Percentiles rank a stretch among this genome's conserved stretches.
These are phyloP conservation scores for Streptopelia turtur DNA, from an alignment of 2,797 vertebrate species.

Conservation along the genomic window DNA sequence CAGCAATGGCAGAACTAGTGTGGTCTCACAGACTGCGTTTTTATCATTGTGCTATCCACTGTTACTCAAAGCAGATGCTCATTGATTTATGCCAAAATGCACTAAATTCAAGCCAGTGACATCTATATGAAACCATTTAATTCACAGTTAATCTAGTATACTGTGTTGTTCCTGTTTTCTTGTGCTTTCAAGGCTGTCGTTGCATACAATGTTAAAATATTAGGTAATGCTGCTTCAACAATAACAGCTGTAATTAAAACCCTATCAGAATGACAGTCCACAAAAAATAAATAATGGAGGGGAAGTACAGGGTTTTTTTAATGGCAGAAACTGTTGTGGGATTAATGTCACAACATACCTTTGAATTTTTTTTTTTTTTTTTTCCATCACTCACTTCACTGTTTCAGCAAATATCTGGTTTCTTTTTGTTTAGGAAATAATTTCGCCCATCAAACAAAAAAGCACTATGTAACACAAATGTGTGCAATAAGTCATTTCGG, in stretches of 20 bases:
- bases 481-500: background rate
- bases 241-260: background rate
- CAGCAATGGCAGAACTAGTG: background rate
- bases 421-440: background rate
- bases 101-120: background rate
- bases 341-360: background rate
- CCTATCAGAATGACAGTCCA: background rate
- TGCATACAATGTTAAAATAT: background rate
- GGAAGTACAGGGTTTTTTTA: background rate
- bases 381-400: background rate
- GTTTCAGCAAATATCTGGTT: background rate
- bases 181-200: background rate
- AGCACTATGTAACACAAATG: background rate
- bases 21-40: background rate
- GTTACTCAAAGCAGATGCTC: constrained; percentile 38
- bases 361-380: background rate
- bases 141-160: background rate
- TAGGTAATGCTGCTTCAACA: background rate
- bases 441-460: background rate
- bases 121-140: constrained; percentile 11
- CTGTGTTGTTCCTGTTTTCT: background rate
- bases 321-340: background rate
- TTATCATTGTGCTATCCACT: constrained; percentile 5
- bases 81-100: constrained; percentile 19
- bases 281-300: background rate